These are phyloP conservation scores for Rostratula benghalensis DNA, from an alignment of 2,113 vertebrate genomes.

Conservation along the genomic window DNA sequence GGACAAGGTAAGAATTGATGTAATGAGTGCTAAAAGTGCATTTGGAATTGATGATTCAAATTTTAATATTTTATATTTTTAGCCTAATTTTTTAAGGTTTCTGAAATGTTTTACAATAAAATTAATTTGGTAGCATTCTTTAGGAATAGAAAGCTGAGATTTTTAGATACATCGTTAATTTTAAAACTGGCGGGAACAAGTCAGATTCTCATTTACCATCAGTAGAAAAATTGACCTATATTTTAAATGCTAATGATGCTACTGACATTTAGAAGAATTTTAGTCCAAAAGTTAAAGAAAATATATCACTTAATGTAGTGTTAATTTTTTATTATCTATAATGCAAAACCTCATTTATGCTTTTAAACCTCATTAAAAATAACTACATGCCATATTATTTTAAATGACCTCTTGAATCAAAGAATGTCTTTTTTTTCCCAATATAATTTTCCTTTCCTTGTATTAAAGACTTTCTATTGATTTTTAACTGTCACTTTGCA, in stretches of 20 bases:
- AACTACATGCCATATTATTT: conserved; percentile 35
- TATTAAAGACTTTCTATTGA: conserved; percentile 10
- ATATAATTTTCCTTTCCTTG: background rate
- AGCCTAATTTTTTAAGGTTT: background rate
- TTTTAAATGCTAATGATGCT: conserved; percentile 41
- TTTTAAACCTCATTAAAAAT: conserved; percentile 59
- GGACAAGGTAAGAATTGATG: background rate
- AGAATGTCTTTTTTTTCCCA: background rate
- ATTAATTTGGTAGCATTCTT: background rate
- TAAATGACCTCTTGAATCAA: conserved; percentile 33
- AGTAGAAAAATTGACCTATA: background rate
- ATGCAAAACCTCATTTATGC: conserved; percentile 7
- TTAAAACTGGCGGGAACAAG: background rate
- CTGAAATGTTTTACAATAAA: background rate
- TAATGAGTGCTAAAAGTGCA: background rate
- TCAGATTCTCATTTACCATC: conserved; percentile 3
- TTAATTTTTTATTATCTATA: background rate
- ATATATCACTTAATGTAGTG: background rate
- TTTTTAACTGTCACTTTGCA: background rate
- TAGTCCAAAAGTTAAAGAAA: conserved; percentile 45
- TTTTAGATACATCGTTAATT: background rate
- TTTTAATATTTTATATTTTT: background rate
- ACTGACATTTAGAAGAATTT: conserved; percentile 16
- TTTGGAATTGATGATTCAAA: background rate
- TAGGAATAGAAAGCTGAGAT: background rate